Conservation (phyloP, 2,888 invertebrate species). For the Yponomeuta plumbellus region DNA sequence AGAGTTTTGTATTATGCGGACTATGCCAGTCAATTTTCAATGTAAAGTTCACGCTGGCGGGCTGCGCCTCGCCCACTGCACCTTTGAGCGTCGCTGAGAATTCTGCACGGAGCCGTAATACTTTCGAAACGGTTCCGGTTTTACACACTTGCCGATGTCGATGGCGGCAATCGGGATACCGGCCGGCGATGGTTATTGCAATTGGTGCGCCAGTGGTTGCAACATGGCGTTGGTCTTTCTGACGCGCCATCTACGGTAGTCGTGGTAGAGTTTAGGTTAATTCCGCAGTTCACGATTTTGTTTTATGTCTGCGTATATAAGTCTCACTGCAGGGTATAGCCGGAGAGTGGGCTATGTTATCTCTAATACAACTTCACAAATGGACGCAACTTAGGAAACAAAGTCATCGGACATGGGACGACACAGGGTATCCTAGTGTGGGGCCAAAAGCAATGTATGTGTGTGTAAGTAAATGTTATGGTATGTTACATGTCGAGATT, state of each 20-base stretch:
- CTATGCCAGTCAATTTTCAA: constrained; percentile 31
- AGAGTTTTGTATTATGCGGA: not conserved
- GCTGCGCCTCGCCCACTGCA: not conserved
- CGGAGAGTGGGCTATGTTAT: too few species aligned
- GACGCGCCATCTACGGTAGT: not conserved
- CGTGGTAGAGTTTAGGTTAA: too few species aligned
- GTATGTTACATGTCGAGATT: too few species aligned
- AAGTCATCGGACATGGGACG: too few species aligned
- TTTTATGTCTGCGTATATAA: too few species aligned
- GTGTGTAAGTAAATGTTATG: too few species aligned
- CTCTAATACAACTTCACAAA: too few species aligned
- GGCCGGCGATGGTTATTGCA: not conserved
- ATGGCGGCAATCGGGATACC: constrained; percentile 8
- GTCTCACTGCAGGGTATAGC: too few species aligned
- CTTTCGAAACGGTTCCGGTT: constrained; percentile 17
- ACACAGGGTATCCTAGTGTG: too few species aligned
- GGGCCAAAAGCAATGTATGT: too few species aligned
- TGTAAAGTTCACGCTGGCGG: constrained; percentile 34
- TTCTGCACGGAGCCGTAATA: constrained; percentile 5
- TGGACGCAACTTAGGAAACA: too few species aligned
- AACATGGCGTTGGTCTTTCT: not conserved
- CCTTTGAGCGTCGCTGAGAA: not conserved
- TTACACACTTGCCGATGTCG: constrained; percentile 8
- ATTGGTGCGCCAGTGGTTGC: not conserved
- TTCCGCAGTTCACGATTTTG: too few species aligned